Base-by-base conservation (phyloP, 2,113 vertebrate genomes). In the Calypte anna region DNA sequence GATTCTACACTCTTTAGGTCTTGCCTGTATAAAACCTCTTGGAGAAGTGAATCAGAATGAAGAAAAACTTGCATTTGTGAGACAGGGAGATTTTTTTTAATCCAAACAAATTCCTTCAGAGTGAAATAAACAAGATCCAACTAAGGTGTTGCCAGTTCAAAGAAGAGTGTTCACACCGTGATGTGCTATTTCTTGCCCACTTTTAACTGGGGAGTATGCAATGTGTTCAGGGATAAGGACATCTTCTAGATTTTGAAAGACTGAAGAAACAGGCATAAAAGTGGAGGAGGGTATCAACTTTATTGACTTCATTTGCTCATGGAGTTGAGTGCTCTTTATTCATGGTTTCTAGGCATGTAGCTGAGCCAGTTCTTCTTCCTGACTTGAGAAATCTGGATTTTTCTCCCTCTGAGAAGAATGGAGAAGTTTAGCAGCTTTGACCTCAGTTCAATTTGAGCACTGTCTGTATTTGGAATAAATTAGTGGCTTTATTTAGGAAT, bases 371-470 rank as follows among this genome's bases (percentile, higher is more conserved):
- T 70, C 59, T 75, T 28, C 78, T 84, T 75, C 57, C 27, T 91
- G 54, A 82, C 54, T 85, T 51, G 38, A 67, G 16, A 76, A 79
- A 82, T 89, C 30, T 28, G 82, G 75, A 58, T 76, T 95, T 92
- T 88, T 12, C 4, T 76, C 23, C 92, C 30, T 30, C 3, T 46
- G 25, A 78, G 73, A 86, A 67, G 55, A 79, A 86, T 0, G 61
- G 74, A 81, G 54, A 46, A 84, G 20, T 50, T 82, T 79, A 93
- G 46, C 7, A 82, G 48, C 74, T 96, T 92, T 94, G 50, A 92
- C 82, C 24, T 94, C 19, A 76, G 40, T 54, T 96, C 54, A 76
- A 5, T 89, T 82, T 79, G 63, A 92, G 40, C 17, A 21, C 62
- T 61, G n/a, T 27, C 66, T 69, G 5, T 18, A 89, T 48, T 72